Evolutionary conservation across 92 coral and sea anemone species (phyloP).

Genomic region (Zoanthus gigantus): DNA sequence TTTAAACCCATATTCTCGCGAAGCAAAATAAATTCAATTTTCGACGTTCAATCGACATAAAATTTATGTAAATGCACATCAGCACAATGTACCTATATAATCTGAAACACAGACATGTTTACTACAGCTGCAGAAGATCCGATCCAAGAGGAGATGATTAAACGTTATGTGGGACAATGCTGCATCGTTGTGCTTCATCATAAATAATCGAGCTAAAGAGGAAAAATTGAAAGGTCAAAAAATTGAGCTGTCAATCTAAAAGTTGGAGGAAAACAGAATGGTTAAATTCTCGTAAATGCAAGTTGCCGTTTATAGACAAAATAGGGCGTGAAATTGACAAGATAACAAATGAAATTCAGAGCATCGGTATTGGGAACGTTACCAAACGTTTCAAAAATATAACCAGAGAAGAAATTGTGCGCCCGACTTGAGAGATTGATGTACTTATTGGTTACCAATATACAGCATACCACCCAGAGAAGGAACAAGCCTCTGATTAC

Average conservation of each 20-base stretch:
- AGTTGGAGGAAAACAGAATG: conserved; percentile 56
- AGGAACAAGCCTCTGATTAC: conserved; percentile 51
- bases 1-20: too few species aligned
- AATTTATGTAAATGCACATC: neutral
- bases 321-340: conserved; percentile 47
- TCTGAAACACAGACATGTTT: conserved; percentile 15
- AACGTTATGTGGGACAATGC: conserved; percentile 65
- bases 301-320: conserved; percentile 51
- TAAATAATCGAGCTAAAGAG: conserved; percentile 42
- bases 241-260: conserved; percentile 55
- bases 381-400: conserved; percentile 45
- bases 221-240: conserved; percentile 36
- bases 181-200: conserved; percentile 62
- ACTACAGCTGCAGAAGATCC: conserved; percentile 58
- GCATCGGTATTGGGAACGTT: conserved; percentile 21
- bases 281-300: conserved; percentile 41
- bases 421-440: conserved; percentile 46
- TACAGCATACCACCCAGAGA: conserved; percentile 48
- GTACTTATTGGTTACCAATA: conserved; percentile 50
- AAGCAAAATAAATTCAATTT: too few species aligned
- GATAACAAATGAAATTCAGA: conserved; percentile 58
- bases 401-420: conserved; percentile 37
- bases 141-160: conserved; percentile 45
- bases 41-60: conserved; percentile 45
- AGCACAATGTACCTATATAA: neutral